phyloP scores from a whole-genome alignment of 2,113 vertebrate species.

The Hystrix brachyura region DNA sequence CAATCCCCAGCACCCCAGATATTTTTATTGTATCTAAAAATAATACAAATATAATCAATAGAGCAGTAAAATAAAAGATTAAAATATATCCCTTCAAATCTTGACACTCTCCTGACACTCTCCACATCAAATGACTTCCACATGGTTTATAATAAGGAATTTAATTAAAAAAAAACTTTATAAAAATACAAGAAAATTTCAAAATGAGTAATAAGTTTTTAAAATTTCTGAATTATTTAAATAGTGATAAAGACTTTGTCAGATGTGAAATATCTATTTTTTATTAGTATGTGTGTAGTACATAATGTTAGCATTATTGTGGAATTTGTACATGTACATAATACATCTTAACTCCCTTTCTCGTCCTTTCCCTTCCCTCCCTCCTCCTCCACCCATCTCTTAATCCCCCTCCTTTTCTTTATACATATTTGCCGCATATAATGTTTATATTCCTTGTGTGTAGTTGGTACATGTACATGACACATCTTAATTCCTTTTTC shows the following conservation, averaged over 20 bases:
- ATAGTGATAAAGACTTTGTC: background rate
- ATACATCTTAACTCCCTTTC: too few relatives aligned
- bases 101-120: too few relatives aligned
- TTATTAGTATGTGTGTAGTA: background rate
- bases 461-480: background rate
- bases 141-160: background rate
- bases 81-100: background rate
- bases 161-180: background rate
- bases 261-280: background rate
- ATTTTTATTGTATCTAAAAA: background rate
- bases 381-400: background rate
- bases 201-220: background rate
- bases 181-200: slow-evolving; percentile 26
- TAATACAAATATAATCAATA: background rate
- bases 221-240: background rate
- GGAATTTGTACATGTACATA: background rate
- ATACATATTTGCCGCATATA: background rate
- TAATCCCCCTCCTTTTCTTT: background rate
- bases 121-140: background rate
- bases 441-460: background rate
- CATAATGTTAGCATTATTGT: background rate
- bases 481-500: background rate
- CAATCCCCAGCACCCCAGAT: too few relatives aligned
- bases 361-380: background rate
- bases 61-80: background rate